These are phyloP conservation scores for Hipposideros larvatus DNA, from an alignment of 2,797 vertebrate species.

Conservation along the genomic window DNA sequence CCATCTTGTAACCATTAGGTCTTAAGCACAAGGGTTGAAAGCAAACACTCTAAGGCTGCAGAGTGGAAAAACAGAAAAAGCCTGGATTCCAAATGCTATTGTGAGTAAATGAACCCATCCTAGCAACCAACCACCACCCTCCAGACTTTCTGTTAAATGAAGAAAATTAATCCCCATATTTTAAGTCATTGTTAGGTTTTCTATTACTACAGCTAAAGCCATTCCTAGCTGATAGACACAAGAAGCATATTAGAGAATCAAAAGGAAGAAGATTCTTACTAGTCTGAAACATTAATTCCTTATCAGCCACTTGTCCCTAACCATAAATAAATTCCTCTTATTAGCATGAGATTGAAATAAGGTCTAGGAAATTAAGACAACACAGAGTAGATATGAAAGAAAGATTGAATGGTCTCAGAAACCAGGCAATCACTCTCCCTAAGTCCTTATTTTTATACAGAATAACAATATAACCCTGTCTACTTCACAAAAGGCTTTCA, in stretches of 20 bases:
- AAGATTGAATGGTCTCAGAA: background rate
- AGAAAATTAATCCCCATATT: slow-evolving; percentile 19
- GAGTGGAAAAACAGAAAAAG: background rate
- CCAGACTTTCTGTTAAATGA: background rate
- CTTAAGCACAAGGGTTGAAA: background rate
- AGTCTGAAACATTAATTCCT: background rate
- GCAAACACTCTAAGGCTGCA: background rate
- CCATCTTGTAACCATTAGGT: background rate
- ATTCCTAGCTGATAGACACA: slow-evolving; percentile 15
- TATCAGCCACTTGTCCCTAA: background rate
- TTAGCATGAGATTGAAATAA: background rate
- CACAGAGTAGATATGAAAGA: background rate
- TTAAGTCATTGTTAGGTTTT: slow-evolving; percentile 19
- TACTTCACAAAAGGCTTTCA: background rate
- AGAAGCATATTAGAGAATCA: background rate
- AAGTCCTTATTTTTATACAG: background rate
- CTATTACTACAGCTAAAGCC: background rate
- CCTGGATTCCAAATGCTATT: background rate
- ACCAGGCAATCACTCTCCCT: background rate
- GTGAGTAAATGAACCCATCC: background rate
- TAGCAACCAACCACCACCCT: background rate
- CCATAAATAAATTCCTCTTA: background rate
- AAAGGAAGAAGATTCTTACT: background rate
- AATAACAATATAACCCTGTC: background rate
- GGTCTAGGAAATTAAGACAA: background rate